A percentile compares a stretch with the other conserved stretches of the same genome.
These are phyloP conservation scores for Stomatorhinus ivindoensis DNA, from an alignment of 2,113 vertebrate genomes.

Conservation along the genomic window DNA sequence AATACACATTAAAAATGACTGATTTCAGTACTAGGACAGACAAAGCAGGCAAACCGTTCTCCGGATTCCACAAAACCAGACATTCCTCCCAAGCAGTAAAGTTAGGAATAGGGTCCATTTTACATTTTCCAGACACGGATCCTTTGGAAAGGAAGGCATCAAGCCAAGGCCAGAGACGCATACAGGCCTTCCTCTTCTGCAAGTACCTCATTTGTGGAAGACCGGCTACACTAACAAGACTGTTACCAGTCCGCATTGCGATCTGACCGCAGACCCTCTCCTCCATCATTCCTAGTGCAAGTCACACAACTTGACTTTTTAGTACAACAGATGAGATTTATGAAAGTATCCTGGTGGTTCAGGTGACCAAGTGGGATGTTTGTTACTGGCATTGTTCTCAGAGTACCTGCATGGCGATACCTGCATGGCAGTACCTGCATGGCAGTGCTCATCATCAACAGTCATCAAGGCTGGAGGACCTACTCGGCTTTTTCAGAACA, in stretches of 20 bases:
- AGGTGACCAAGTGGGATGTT: background rate
- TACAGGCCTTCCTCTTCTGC: background rate
- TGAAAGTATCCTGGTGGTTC: background rate
- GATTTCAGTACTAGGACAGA: background rate
- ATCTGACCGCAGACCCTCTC: background rate
- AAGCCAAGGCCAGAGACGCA: background rate
- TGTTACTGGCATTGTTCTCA: background rate
- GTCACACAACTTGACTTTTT: background rate
- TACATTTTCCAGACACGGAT: background rate
- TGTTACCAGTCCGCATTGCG: background rate
- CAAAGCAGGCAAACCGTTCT: background rate
- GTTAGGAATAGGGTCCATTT: no score
- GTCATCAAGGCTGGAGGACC: background rate
- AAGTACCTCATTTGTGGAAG: background rate
- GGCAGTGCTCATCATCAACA: background rate
- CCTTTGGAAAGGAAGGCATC: background rate
- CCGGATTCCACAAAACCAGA: background rate
- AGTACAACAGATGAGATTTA: background rate
- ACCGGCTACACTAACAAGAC: background rate
- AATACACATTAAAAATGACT: background rate
- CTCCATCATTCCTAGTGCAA: background rate
- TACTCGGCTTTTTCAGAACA: background rate
- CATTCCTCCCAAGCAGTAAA: slow-evolving; percentile 1
- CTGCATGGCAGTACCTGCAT: background rate
- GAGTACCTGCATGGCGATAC: background rate